Evolutionary conservation across 2,113 vertebrate genomes (phyloP).

Genomic region (Psophia crepitans): DNA sequence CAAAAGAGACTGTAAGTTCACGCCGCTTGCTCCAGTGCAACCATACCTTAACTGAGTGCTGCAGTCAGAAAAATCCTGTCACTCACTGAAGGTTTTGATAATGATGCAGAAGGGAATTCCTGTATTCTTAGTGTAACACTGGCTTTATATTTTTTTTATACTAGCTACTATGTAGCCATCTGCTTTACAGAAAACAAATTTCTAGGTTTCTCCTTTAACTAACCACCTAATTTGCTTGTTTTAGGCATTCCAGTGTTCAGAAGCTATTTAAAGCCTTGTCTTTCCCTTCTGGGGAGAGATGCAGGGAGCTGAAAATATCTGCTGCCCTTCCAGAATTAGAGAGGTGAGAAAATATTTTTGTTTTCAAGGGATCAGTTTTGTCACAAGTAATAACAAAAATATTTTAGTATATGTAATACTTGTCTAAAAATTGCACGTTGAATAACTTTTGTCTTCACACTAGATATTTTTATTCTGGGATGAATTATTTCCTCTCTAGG

Average conservation of each 20-base stretch:
- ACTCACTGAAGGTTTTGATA: background rate
- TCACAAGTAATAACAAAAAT: background rate
- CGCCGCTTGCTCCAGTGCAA: background rate
- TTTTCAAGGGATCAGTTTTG: background rate
- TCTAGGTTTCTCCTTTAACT: background rate
- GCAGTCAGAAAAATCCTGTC: background rate
- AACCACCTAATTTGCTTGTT: background rate
- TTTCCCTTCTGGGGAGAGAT: slow-evolving; percentile 76
- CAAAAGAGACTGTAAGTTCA: slow-evolving; percentile 86
- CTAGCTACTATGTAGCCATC: background rate
- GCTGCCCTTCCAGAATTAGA: slow-evolving; percentile 82
- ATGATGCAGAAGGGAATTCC: background rate
- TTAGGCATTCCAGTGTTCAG: slow-evolving; percentile 82
- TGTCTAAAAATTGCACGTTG: background rate
- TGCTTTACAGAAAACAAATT: background rate
- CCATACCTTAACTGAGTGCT: background rate
- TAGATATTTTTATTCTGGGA: background rate
- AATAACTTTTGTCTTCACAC: background rate
- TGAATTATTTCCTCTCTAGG: background rate
- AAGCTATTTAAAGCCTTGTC: slow-evolving; percentile 79
- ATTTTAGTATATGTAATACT: background rate
- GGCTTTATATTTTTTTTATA: fast-evolving
- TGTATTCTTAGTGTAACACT: background rate
- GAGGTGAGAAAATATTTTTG: slow-evolving; percentile 70
- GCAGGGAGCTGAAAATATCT: slow-evolving; percentile 77